A percentile compares a stretch with the other conserved stretches of the same genome.
Evolutionary conservation across 2,113 vertebrate genomes (phyloP).

Genomic region (Thermophis baileyi): DNA sequence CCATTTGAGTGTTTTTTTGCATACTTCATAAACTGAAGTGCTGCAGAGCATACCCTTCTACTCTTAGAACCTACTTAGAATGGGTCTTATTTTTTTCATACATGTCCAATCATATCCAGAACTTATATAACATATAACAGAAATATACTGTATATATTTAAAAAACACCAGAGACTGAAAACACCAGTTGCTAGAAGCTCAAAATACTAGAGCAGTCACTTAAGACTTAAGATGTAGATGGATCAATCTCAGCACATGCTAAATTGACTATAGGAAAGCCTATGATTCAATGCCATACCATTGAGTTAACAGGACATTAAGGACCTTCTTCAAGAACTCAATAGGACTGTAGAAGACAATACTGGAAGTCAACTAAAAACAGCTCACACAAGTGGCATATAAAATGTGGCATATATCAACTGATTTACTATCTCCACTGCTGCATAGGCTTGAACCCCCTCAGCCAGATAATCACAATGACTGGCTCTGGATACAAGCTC

Average conservation of each 20-base stretch:
- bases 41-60: not conserved
- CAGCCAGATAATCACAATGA: not conserved
- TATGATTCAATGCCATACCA: too few relatives aligned
- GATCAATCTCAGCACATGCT: too few relatives aligned
- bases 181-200: too few relatives aligned
- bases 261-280: too few relatives aligned
- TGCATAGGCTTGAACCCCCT: too few relatives aligned
- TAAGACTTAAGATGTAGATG: too few relatives aligned
- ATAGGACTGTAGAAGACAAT: not conserved
- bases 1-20: not conserved
- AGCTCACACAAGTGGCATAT: not conserved
- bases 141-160: not conserved
- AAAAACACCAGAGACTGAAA: not conserved
- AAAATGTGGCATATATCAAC: not conserved
- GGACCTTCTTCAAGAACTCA: not conserved
- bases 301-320: not conserved
- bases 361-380: not conserved
- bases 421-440: not conserved
- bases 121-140: not conserved
- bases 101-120: not conserved
- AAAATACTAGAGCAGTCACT: too few relatives aligned
- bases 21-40: not conserved
- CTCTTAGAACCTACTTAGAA: not conserved
- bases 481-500: not conserved
- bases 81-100: conserved; percentile 14